A percentile compares a stretch with the other conserved stretches of the same genome.
phyloP scores from a whole-genome alignment of 2,888 invertebrate genomes.

The Andrena chrysosceles region DNA sequence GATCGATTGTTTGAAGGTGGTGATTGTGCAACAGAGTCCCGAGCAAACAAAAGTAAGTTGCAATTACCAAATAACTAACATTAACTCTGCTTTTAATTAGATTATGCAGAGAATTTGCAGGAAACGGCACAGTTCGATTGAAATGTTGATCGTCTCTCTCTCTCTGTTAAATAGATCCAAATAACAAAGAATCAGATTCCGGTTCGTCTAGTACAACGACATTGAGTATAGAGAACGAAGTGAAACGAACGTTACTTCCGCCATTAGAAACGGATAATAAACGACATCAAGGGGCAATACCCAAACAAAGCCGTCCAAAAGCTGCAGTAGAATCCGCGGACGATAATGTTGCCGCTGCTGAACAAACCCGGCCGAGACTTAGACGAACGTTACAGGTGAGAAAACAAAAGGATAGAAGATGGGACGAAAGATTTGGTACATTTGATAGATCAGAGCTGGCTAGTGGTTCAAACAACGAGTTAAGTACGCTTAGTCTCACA shows the following conservation, averaged over 20 bases:
- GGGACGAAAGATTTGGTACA: conserved; percentile 81
- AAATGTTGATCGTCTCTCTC: not conserved
- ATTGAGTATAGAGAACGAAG: conserved; percentile 83
- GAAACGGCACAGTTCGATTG: not conserved
- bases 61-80: not conserved
- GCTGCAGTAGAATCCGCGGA: conserved; percentile 56
- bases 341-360: conserved; percentile 54
- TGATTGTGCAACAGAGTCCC: conserved; percentile 78
- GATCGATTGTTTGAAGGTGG: conserved; percentile 88
- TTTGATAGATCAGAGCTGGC: conserved; percentile 84
- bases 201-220: conserved; percentile 86
- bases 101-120: not conserved
- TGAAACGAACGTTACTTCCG: conserved; percentile 86
- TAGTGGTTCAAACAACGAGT: conserved; percentile 88
- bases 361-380: conserved; percentile 81
- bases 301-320: conserved; percentile 88
- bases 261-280: conserved; percentile 85
- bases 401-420: conserved; percentile 82
- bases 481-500: conserved; percentile 88
- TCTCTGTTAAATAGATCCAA: conserved; percentile 81
- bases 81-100: not conserved
- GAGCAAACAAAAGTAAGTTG: conserved; percentile 81
- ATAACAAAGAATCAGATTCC: conserved; percentile 85
- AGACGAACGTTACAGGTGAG: conserved; percentile 83
- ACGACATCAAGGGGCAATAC: conserved; percentile 90